Evolutionary conservation across 2,797 vertebrate species (phyloP).

Genomic region (Leucoraja ocellata): DNA sequence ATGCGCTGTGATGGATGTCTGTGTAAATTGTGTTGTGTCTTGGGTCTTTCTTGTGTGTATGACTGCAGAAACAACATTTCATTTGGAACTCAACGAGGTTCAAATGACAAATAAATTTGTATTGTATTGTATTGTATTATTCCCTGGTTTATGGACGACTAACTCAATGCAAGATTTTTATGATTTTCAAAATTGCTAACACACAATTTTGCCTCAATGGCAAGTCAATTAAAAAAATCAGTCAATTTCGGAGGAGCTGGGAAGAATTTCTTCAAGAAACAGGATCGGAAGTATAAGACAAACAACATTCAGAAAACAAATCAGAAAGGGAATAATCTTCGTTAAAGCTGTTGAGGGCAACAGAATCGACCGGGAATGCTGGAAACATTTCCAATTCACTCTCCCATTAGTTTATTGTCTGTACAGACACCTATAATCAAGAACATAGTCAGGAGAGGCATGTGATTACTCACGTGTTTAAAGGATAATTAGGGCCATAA

Average conservation of each 20-base stretch:
- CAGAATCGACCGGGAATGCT: not conserved
- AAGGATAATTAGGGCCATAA: not conserved
- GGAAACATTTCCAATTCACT: too few relatives aligned
- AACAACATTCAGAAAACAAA: not conserved
- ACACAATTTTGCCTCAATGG: too few relatives aligned
- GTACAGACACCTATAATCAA: not conserved
- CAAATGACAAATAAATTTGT: too few relatives aligned
- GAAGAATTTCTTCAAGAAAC: not conserved
- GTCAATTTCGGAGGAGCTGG: not conserved
- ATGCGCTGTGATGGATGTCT: too few relatives aligned
- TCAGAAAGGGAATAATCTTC: not conserved
- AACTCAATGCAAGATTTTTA: not conserved
- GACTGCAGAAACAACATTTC: too few relatives aligned
- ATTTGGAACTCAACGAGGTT: too few relatives aligned
- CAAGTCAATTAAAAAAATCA: not conserved
- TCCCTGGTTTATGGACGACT: not conserved
- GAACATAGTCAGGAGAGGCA: not conserved
- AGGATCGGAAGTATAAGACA: not conserved
- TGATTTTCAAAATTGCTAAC: not conserved
- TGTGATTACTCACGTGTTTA: not conserved
- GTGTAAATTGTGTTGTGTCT: too few relatives aligned
- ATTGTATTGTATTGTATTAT: too few relatives aligned
- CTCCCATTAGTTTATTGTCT: not conserved
- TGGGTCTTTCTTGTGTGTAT: too few relatives aligned
- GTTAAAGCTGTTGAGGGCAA: not conserved